Conservation (phyloP, 2,113 vertebrate species). For the Ancistrus triradiatus region DNA sequence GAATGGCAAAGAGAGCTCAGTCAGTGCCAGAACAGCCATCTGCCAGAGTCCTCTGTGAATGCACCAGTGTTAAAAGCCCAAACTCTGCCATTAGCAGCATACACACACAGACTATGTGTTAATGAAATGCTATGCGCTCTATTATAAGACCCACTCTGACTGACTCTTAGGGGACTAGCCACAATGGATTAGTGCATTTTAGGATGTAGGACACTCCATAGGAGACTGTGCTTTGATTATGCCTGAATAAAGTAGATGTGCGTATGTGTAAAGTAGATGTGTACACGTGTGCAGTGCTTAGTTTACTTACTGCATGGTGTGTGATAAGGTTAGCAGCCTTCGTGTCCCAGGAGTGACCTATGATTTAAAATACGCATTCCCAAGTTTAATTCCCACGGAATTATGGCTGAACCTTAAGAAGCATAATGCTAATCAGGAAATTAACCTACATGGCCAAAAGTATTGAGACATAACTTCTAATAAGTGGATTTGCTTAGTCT, state of each 20-base stretch:
- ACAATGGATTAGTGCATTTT: slow-evolving; percentile 63
- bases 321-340: slow-evolving; percentile 48
- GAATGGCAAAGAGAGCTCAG: slow-evolving; percentile 42
- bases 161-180: slow-evolving; percentile 54
- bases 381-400: slow-evolving; percentile 38
- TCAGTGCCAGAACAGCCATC: slow-evolving; percentile 50
- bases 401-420: slow-evolving; percentile 41
- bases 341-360: slow-evolving; percentile 44
- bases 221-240: slow-evolving; percentile 72
- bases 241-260: slow-evolving; percentile 62
- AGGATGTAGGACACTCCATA: slow-evolving; percentile 64
- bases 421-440: slow-evolving; percentile 4
- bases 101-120: slow-evolving; percentile 49
- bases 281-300: slow-evolving; percentile 27
- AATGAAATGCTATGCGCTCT: slow-evolving; percentile 63
- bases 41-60: slow-evolving; percentile 50
- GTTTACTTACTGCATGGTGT: slow-evolving; percentile 47
- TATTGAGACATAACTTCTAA: no score
- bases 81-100: slow-evolving; percentile 40
- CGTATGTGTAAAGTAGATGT: slow-evolving; percentile 24
- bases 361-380: slow-evolving; percentile 49
- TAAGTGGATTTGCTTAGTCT: no score
- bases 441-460: no score
- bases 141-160: slow-evolving; percentile 64
- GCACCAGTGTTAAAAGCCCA: slow-evolving; percentile 48